Conservation (phyloP, 1,140 invertebrate species). For the Himalopsyche phryganea region DNA sequence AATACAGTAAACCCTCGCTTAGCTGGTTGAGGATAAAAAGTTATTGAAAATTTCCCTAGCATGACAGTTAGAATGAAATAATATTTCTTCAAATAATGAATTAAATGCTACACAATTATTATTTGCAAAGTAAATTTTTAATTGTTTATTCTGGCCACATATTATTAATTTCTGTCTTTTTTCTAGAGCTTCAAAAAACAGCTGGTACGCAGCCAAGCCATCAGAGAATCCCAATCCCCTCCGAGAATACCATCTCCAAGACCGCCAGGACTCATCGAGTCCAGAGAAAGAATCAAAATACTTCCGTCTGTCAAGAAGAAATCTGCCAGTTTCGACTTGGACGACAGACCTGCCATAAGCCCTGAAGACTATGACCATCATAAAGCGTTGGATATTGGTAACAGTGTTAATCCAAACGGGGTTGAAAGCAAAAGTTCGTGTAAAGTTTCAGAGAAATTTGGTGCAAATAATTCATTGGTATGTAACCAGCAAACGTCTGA, state of each 20-base stretch:
- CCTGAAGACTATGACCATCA: not conserved
- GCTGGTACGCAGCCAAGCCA: slow-evolving; percentile 83
- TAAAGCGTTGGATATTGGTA: not conserved
- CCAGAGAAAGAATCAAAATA: slow-evolving; percentile 9
- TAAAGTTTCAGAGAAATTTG: no score
- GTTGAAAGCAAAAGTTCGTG: not conserved
- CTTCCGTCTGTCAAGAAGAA: slow-evolving; percentile 21
- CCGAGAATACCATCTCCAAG: slow-evolving; percentile 65
- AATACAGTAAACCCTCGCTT: not conserved
- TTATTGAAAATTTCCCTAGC: no score
- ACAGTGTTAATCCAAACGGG: not conserved
- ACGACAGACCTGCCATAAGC: slow-evolving; percentile 13
- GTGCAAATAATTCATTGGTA: not conserved
- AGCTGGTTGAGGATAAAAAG: no score
- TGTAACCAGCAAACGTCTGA: not conserved
- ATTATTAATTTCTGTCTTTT: slow-evolving; percentile 15
- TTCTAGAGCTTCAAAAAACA: slow-evolving; percentile 71
- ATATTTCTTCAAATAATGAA: no score
- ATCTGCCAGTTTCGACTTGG: slow-evolving; percentile 27
- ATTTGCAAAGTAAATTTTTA: no score
- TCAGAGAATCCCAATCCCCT: slow-evolving; percentile 81
- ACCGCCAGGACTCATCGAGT: slow-evolving; percentile 40
- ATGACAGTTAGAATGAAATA: no score
- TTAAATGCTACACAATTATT: no score
- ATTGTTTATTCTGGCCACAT: no score